Evolutionary conservation across 2,797 vertebrate genomes (phyloP).

Genomic region (Chrosomus eos): DNA sequence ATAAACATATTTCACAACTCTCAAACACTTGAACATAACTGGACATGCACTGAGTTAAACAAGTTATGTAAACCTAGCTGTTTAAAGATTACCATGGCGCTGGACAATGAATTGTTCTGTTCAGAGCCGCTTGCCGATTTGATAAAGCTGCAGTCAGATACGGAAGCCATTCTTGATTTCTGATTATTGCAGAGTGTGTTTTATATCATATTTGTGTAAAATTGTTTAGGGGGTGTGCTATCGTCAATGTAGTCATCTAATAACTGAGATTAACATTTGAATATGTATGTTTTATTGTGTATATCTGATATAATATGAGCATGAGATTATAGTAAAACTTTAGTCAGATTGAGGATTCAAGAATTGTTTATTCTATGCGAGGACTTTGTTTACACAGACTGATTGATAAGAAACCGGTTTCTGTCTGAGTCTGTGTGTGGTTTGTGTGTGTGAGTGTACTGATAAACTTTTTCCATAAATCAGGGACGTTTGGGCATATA

Average conservation of each 20-base stretch:
- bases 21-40: slow-evolving; percentile 1
- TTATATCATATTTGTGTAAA: slow-evolving; percentile 8
- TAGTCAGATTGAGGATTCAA: slow-evolving; percentile 26
- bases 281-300: slow-evolving; percentile 21
- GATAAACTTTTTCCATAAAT: slow-evolving; percentile 57
- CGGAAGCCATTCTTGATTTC: slow-evolving; percentile 1
- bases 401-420: slow-evolving; percentile 67
- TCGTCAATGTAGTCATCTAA: background rate
- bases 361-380: slow-evolving; percentile 62
- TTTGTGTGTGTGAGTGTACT: slow-evolving; percentile 29
- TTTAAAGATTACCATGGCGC: background rate
- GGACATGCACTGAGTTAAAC: background rate
- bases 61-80: slow-evolving; percentile 12
- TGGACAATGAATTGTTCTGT: slow-evolving; percentile 30
- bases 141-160: slow-evolving; percentile 30
- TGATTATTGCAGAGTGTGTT: slow-evolving; percentile 10
- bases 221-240: background rate
- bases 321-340: slow-evolving; percentile 9
- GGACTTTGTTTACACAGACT: slow-evolving; percentile 70
- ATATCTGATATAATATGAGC: slow-evolving; percentile 1
- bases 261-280: slow-evolving; percentile 4
- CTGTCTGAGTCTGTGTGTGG: slow-evolving; percentile 39
- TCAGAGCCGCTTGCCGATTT: slow-evolving; percentile 11
- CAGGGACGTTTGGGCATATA: slow-evolving; percentile 24
- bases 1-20: slow-evolving; percentile 21